Evolutionary conservation across 2,888 invertebrate species (phyloP).

Genomic region (Acleris laterana): DNA sequence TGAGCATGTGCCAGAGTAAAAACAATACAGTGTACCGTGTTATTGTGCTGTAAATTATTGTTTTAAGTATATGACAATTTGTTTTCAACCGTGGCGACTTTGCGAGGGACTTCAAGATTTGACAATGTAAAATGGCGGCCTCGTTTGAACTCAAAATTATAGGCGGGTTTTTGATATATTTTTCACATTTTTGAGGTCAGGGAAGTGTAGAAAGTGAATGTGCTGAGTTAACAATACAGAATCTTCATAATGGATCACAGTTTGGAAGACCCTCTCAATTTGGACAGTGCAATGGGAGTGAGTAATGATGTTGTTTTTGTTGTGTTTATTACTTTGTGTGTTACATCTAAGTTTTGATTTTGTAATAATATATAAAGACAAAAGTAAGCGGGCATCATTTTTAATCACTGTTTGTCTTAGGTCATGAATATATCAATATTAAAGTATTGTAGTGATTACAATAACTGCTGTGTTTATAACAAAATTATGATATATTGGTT

Average conservation of each 20-base stretch:
- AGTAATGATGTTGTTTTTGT: slow-evolving; percentile 48
- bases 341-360: slow-evolving; percentile 16
- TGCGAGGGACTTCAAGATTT: slow-evolving; percentile 66
- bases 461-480: not conserved
- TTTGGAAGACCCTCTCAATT: slow-evolving; percentile 71
- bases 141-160: slow-evolving; percentile 75
- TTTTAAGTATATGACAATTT: slow-evolving; percentile 58
- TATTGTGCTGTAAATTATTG: slow-evolving; percentile 38
- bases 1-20: slow-evolving; percentile 10
- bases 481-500: not conserved
- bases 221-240: slow-evolving; percentile 36
- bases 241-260: slow-evolving; percentile 69
- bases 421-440: too few species aligned
- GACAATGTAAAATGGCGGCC: slow-evolving; percentile 84
- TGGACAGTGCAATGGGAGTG: slow-evolving; percentile 73
- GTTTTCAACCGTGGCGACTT: slow-evolving; percentile 80
- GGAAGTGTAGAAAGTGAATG: slow-evolving; percentile 32
- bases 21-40: slow-evolving; percentile 11
- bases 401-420: too few species aligned
- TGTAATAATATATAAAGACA: not conserved
- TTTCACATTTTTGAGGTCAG: slow-evolving; percentile 35
- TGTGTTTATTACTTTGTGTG: slow-evolving; percentile 35
- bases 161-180: slow-evolving; percentile 48
- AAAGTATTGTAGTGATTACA: too few species aligned
- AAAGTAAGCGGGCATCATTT: too few species aligned